Base-by-base conservation (phyloP, 2,113 vertebrate genomes). In the Trogon surrucura region DNA sequence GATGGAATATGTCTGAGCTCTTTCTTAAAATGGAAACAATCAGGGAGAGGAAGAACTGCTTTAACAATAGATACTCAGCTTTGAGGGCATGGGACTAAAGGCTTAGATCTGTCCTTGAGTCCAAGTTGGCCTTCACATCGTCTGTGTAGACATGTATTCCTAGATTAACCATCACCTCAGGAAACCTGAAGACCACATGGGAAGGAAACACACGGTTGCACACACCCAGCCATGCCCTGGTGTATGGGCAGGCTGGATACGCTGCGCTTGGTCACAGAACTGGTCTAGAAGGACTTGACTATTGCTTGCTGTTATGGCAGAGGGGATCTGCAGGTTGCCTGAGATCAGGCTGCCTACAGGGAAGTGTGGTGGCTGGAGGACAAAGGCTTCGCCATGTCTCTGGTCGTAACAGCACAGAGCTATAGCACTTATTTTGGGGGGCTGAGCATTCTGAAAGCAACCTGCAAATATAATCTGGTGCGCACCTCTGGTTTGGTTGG, bases 171-270 rank as follows among this genome's bases (percentile, higher is more conserved):
- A 30, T 45, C 30, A 41, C 3, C 30, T 2, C 5, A 18, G 5
- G 8, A 61, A 50, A 30, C 4, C 12, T 61, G 54, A 73, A 10
- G 26, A 53, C 17, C 30, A 3, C 11, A 3, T 16, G 27, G 50
- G 34, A 41, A 70, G n/a, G 27, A 81, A 79, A n/a, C 4, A 32
- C 3, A 21, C 4, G 5, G 9, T 2, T 66, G 15, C 13, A 47
- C 30, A 25, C 9, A 73, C 44, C 60, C 74, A 75, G 16, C 18
- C 3, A 5, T 56, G 50, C 8, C 13, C 48, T 51, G 27, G 13
- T 2, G 0, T 10, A 10, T 60, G 26, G 8, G 9, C 32, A 41
- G 29, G 32, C 18, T 57, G 26, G 2, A 4, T 47, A 41, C 57
- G 6, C 48, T 56, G 23, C 45, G 44, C 11, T 44, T 3, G 3